A percentile compares a stretch with the other conserved stretches of the same genome.
phyloP scores from a whole-genome alignment of 2,888 invertebrate genomes.

The Panopea generosa region DNA sequence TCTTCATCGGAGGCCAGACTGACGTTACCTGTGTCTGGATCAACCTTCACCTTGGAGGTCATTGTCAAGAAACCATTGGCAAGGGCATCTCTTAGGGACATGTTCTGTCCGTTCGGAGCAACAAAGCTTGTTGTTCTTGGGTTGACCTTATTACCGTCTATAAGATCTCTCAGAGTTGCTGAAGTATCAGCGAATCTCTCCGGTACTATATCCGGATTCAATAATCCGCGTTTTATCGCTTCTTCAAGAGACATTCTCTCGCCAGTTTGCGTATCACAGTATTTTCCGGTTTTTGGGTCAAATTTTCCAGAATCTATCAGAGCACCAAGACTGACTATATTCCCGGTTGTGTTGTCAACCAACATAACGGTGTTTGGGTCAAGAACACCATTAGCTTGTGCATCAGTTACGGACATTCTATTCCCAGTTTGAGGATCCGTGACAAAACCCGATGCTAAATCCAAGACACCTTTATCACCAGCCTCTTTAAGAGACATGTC shows the following conservation, averaged over 20 bases:
- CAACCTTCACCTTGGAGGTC: constrained; percentile 88
- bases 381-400: constrained; percentile 88
- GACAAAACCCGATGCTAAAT: constrained; percentile 85
- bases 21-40: constrained; percentile 77
- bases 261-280: constrained; percentile 89
- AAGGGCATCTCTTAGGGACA: constrained; percentile 88
- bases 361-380: constrained; percentile 80
- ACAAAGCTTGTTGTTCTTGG: constrained; percentile 76
- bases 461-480: constrained; percentile 82
- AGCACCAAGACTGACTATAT: constrained; percentile 77
- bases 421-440: constrained; percentile 83
- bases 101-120: constrained; percentile 86
- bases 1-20: constrained; percentile 78
- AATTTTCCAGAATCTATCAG: constrained; percentile 86
- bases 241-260: constrained; percentile 88
- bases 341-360: constrained; percentile 79
- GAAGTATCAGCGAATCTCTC: constrained; percentile 78
- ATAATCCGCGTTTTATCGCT: constrained; percentile 92
- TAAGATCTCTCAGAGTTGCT: constrained; percentile 76
- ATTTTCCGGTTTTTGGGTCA: constrained; percentile 88
- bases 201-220: constrained; percentile 76
- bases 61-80: constrained; percentile 90
- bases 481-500: constrained; percentile 83
- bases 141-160: constrained; percentile 78
- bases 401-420: constrained; percentile 89